Percentiles rank a stretch among this genome's conserved stretches.
Evolutionary conservation across 2,113 vertebrate genomes (phyloP).

Genomic region (Axis porcinus): DNA sequence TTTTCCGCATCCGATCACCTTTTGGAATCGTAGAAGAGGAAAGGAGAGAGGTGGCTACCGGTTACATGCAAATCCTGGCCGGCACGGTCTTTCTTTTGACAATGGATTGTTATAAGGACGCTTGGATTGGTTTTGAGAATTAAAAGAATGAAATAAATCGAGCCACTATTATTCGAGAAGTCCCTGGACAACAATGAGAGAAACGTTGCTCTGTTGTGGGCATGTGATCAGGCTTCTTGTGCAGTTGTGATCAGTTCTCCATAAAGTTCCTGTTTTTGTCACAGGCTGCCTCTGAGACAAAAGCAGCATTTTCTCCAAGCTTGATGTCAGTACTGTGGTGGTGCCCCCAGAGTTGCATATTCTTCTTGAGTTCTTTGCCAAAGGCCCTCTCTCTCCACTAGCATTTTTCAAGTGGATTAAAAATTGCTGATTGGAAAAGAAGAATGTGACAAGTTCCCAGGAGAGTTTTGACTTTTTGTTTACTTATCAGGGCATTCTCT

Average conservation of each 20-base stretch:
- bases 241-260: constrained; percentile 56
- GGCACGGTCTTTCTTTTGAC: background rate
- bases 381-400: background rate
- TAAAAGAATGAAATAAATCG: background rate
- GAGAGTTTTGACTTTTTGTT: constrained; percentile 37
- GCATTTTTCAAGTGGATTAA: constrained; percentile 36
- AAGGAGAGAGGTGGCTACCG: background rate
- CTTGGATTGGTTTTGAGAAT: constrained; percentile 30
- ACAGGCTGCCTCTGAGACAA: constrained; percentile 61
- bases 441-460: constrained; percentile 34
- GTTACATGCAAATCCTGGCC: background rate
- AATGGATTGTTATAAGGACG: background rate
- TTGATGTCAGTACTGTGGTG: background rate
- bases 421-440: constrained; percentile 42
- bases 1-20: constrained; percentile 22
- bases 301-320: constrained; percentile 65
- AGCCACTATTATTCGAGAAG: background rate
- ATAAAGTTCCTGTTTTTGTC: constrained; percentile 72
- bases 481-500: background rate
- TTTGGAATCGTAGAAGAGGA: constrained; percentile 6
- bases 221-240: constrained; percentile 52
- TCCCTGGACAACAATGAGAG: constrained; percentile 59
- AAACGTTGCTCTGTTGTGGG: background rate
- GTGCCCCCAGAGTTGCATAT: constrained; percentile 20
- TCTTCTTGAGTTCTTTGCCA: background rate